Evolutionary conservation across 2,888 invertebrate genomes (phyloP).

Genomic region (Colostygia pectinataria): DNA sequence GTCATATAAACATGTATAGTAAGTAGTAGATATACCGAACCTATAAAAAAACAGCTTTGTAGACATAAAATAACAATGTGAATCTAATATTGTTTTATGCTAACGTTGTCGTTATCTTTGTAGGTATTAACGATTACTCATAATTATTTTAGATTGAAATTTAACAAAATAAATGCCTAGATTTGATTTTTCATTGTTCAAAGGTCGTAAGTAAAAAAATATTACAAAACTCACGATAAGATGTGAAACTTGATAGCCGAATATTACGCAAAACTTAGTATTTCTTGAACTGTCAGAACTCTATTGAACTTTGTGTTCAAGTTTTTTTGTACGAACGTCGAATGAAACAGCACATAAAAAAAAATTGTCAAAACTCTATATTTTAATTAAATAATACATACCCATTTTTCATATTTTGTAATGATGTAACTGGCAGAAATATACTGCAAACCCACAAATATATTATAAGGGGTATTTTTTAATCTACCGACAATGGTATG

Average conservation of each 20-base stretch:
- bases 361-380: no score
- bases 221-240: slow-evolving; percentile 40
- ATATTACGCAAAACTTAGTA: slow-evolving; percentile 53
- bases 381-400: no score
- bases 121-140: slow-evolving; percentile 17
- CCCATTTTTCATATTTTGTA: no score
- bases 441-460: no score
- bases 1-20: no score
- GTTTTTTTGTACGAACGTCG: no score
- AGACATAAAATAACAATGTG: slow-evolving; percentile 8
- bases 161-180: slow-evolving; percentile 11
- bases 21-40: no score
- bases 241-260: slow-evolving; percentile 46
- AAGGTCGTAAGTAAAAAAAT: slow-evolving; percentile 27
- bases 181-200: slow-evolving; percentile 30
- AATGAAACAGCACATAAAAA: no score
- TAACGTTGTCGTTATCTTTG: slow-evolving; percentile 4
- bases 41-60: background rate
- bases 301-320: slow-evolving; percentile 46
- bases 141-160: slow-evolving; percentile 20
- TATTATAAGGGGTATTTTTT: no score
- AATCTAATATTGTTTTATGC: slow-evolving; percentile 5
- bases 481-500: no score
- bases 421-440: no score
- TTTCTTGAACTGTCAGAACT: slow-evolving; percentile 60